Evolutionary conservation across 2,113 vertebrate species (phyloP), one percentile per base, ranked within the genome.

Genomic region (Bolborhynchus lineola): DNA sequence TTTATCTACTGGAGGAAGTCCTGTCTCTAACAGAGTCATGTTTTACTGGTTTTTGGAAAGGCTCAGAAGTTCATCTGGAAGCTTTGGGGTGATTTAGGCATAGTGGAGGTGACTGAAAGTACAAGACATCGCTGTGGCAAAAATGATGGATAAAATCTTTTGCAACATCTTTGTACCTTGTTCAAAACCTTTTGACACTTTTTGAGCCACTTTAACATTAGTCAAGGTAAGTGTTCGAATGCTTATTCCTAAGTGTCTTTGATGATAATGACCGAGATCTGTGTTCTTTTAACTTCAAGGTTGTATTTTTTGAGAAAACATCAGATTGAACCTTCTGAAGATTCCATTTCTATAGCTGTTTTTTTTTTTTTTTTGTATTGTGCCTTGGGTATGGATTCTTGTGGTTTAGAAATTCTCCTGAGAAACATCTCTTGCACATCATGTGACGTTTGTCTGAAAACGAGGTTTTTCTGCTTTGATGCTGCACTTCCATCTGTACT

Each of bases 311-410:
- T 88, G 39, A 88, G 60, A 44, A 52, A 6, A 7, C 41, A 52
- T 88, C 60, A 60, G 35, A 46, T 26, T 39, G 18, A 64, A 24
- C 52, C 16, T 93, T 92, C 42, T 84, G 39, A 62, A 93, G 60
- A 79, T 65, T 83, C 31, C 21, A 25, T 80, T 83, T 93, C 72
- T 80, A 31, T 86, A 76, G 35, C 37, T 71, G 42, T 12, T 75
- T 95, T 39, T 39, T 39, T 39, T 39, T 75, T 95, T 57, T 83
- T 96, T 96, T 95, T 59, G 53, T 91, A 84, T 46, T 90, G 39
- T 71, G n/a, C 69, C 62, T 84, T 91, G 26, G 49, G 21, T 80
- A 25, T 47, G 12, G 60, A 57, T 95, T 91, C 62, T 86, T 90
- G 29, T 70, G 53, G 9, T 25, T 86, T 90, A 79, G 60, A 82